Percentiles rank a stretch among this genome's conserved stretches.
Evolutionary conservation across 2,888 invertebrate genomes (phyloP).

Genomic region (Pollenia amentaria): DNA sequence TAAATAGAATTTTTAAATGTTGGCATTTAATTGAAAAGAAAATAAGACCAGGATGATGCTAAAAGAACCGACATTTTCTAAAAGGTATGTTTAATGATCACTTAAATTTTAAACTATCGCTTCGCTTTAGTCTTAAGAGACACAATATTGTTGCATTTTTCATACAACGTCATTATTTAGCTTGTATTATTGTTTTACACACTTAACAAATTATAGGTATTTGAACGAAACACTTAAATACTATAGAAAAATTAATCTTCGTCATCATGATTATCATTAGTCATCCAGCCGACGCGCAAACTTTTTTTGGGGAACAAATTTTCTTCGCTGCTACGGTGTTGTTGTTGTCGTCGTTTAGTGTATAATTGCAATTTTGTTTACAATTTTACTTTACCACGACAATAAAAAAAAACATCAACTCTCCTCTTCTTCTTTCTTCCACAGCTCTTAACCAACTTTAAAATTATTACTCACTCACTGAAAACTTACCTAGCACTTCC

Average conservation of each 20-base stretch:
- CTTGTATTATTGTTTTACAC: too few species aligned
- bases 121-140: too few species aligned
- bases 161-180: too few species aligned
- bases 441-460: slow-evolving; percentile 4
- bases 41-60: too few species aligned
- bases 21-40: too few species aligned
- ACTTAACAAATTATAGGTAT: too few species aligned
- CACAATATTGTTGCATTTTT: too few species aligned
- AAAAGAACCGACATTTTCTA: too few species aligned
- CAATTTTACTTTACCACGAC: slow-evolving; percentile 28
- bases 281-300: not conserved
- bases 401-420: not conserved
- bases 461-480: slow-evolving; percentile 43
- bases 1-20: too few species aligned
- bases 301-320: not conserved
- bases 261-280: slow-evolving; percentile 6
- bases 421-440: not conserved
- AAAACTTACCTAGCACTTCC: not conserved
- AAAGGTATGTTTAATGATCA: too few species aligned
- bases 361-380: slow-evolving; percentile 59
- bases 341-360: not conserved
- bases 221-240: not conserved
- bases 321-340: not conserved
- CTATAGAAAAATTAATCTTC: slow-evolving; percentile 33
- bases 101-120: too few species aligned